Evolutionary conservation across 2,888 invertebrate genomes (phyloP), one percentile per base, ranked within the genome.

Genomic region (Abrostola triplasia): DNA sequence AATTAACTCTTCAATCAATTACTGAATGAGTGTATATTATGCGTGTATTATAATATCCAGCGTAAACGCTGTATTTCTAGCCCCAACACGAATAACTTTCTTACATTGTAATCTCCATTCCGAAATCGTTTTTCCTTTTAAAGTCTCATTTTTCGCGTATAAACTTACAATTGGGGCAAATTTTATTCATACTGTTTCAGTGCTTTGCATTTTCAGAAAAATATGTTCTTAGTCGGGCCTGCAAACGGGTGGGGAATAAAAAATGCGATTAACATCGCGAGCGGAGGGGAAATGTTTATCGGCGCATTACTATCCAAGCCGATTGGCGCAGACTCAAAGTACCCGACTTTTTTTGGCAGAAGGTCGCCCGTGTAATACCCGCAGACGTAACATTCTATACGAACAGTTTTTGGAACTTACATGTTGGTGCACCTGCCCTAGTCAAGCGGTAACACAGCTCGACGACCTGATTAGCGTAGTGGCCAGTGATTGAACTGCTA

Each of bases 91-190:
- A 71, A 75, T 66, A 72, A 72, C 69, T 73, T 70, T 71, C 72
- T 72, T 73, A 76, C 71, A 70, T 62, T 63, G 72, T 81, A 75
- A 79, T 81, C 79, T 79, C 63, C 68, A 76, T 76, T 71, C 67
- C 64, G 56, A 73, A 78, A 81, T 77, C 76, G 74, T 76, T 81
- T 77, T 79, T 70, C 70, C 72, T 76, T 79, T 80, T 73, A 66
- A 73, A 76, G 68, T 70, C 59, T 68, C 58, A 76, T 76, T 76
- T 79, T 72, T 64, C 62, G 66, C 54, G 56, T 64, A 72, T 70
- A 69, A 76, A 77, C 59, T 68, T 63, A 75, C 67, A 70, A 78
- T 62, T 76, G 61, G 54, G 41, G 54, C 52, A 66, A 64, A 64
- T 69, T 69, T 76, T 70, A 70, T 75, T 75, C 65, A 49, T 63